phyloP scores from a whole-genome alignment of 2,888 invertebrate species.

The Leptothorax acervorum region DNA sequence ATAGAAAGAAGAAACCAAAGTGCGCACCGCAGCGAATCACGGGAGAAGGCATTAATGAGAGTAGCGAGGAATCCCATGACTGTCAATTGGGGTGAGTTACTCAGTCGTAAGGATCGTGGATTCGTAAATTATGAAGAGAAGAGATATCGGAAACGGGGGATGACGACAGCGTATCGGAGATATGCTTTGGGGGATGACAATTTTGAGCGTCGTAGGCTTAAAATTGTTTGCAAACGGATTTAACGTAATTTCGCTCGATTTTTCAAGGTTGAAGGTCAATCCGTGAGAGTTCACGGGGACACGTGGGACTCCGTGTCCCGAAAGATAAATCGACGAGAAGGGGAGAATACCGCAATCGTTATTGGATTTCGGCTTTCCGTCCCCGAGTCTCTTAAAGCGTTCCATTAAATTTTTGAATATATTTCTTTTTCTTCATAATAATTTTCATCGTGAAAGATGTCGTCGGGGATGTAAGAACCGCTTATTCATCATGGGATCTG shows the following conservation, averaged over 20 bases:
- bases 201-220: neutral
- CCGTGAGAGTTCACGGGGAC: neutral
- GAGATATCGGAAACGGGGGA: neutral
- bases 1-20: constrained; percentile 44
- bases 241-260: neutral
- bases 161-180: neutral
- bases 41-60: constrained; percentile 42
- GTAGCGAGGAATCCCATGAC: constrained; percentile 23
- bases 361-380: neutral
- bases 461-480: constrained; percentile 6
- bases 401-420: neutral
- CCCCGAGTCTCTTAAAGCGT: neutral
- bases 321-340: neutral
- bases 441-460: neutral
- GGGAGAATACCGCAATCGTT: neutral
- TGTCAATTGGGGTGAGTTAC: constrained; percentile 15
- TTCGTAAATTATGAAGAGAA: neutral
- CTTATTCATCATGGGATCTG: constrained; percentile 40
- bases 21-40: constrained; percentile 45
- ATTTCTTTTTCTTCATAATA: neutral
- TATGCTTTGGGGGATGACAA: neutral
- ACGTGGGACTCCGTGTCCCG: neutral
- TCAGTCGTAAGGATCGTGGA: constrained; percentile 14
- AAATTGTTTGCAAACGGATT: neutral
- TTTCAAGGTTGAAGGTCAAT: neutral